These are phyloP conservation scores for Hypotaenidia philippensis DNA, from an alignment of 2,797 vertebrate genomes.

Conservation along the genomic window DNA sequence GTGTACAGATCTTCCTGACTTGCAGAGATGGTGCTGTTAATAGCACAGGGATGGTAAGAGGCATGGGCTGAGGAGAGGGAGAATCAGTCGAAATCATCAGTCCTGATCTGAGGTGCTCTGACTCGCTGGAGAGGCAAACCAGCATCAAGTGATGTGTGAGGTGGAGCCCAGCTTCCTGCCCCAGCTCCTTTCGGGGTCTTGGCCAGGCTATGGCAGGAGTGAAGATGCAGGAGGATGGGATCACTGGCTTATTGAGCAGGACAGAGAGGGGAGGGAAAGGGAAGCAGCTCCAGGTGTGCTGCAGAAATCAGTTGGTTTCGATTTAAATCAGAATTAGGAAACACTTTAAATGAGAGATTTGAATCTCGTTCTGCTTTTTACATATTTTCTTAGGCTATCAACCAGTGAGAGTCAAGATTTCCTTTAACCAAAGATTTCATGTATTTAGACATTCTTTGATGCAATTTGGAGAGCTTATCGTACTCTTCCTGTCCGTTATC, in stretches of 20 bases:
- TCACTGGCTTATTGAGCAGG: neutral
- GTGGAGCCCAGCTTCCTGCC: neutral
- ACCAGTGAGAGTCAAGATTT: neutral
- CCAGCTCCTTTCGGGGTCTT: neutral
- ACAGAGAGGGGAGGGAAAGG: neutral
- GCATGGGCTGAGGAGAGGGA: neutral
- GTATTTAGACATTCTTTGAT: neutral
- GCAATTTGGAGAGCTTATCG: neutral
- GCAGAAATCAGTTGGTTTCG: neutral
- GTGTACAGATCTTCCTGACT: too few species aligned
- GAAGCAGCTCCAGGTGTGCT: neutral
- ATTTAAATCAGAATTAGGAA: neutral
- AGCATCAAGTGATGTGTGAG: fast-evolving
- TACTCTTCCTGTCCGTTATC: neutral
- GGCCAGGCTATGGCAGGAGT: neutral
- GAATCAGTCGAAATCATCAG: neutral
- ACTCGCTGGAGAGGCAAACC: neutral
- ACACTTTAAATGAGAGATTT: neutral
- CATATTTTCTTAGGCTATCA: neutral
- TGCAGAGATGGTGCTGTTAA: neutral
- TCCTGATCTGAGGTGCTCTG: neutral
- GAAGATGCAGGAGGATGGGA: neutral
- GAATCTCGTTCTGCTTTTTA: neutral
- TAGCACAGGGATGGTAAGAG: neutral
- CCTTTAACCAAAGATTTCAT: neutral